Conservation (phyloP, 2,888 invertebrate species). For the Cheiracanthium punctorium region DNA sequence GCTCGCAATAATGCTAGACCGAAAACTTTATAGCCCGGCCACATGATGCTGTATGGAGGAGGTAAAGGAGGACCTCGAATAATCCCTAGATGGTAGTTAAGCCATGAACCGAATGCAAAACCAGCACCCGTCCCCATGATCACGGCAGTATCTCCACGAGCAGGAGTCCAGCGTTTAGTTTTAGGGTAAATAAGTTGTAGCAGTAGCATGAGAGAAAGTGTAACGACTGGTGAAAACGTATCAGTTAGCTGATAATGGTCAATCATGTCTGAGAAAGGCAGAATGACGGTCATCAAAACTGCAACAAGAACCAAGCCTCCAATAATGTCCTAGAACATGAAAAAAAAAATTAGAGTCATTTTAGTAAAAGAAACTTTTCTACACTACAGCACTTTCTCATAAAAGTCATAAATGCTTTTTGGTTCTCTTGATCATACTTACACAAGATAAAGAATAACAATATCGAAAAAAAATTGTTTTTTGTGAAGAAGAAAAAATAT, state of each 20-base stretch:
- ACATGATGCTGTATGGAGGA: slow-evolving; percentile 86
- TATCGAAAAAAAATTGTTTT: too few relatives aligned
- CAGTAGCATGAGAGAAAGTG: slow-evolving; percentile 81
- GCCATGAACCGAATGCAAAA: slow-evolving; percentile 87
- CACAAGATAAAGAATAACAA: too few relatives aligned
- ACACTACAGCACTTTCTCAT: too few relatives aligned
- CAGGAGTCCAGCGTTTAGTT: slow-evolving; percentile 91
- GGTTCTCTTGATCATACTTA: too few relatives aligned
- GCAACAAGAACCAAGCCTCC: slow-evolving; percentile 85
- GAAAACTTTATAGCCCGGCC: slow-evolving; percentile 86
- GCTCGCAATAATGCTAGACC: slow-evolving; percentile 83
- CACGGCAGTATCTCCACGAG: slow-evolving; percentile 91
- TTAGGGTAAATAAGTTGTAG: slow-evolving; percentile 87
- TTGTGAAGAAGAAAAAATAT: too few relatives aligned
- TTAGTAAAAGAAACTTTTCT: too few relatives aligned
- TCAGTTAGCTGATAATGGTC: slow-evolving; percentile 85
- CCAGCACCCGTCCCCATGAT: slow-evolving; percentile 89
- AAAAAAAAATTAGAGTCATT: slow-evolving; percentile 47
- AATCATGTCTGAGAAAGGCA: slow-evolving; percentile 85
- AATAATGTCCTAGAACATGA: slow-evolving; percentile 85
- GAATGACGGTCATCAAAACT: slow-evolving; percentile 82
- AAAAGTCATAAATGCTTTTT: too few relatives aligned
- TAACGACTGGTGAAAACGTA: slow-evolving; percentile 81
- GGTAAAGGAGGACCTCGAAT: slow-evolving; percentile 78
- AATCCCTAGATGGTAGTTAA: slow-evolving; percentile 86